These are phyloP conservation scores for Amblyopsis rosae DNA, from an alignment of 2,113 vertebrate genomes.

Conservation along the genomic window DNA sequence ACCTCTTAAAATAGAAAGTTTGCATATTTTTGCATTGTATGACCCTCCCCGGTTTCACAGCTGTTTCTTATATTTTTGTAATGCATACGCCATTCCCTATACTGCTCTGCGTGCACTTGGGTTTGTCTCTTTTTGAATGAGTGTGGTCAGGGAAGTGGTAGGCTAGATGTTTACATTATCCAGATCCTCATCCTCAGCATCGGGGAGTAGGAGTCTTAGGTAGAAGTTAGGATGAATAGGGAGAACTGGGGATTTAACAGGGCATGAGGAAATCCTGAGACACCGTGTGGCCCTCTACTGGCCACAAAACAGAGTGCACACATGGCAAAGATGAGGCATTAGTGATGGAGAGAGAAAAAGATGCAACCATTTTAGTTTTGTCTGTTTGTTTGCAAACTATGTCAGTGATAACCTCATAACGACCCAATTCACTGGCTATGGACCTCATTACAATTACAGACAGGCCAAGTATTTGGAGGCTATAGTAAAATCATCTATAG, in stretches of 20 bases:
- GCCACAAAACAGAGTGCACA: conserved; percentile 68
- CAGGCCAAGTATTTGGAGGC: conserved; percentile 26
- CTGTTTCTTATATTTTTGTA: conserved; percentile 59
- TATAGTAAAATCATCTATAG: conserved; percentile 40
- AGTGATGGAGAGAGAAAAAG: conserved; percentile 46
- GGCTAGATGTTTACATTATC: conserved; percentile 34
- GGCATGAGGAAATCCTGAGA: conserved; percentile 76
- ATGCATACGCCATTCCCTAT: conserved; percentile 12
- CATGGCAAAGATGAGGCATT: conserved; percentile 51
- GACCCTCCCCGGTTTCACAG: conserved; percentile 77
- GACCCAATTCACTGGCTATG: conserved; percentile 46
- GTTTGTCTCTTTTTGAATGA: conserved; percentile 32
- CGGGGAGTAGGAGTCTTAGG: conserved; percentile 55
- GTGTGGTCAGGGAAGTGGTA: conserved; percentile 40
- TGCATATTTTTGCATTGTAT: conserved; percentile 83
- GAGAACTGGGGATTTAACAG: not conserved
- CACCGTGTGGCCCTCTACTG: conserved; percentile 67
- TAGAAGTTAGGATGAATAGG: conserved; percentile 46
- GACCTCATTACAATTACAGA: conserved; percentile 44
- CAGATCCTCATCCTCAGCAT: conserved; percentile 39
- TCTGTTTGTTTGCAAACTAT: conserved; percentile 20
- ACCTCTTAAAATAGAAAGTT: conserved; percentile 81
- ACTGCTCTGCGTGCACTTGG: conserved; percentile 32
- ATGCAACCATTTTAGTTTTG: conserved; percentile 57
- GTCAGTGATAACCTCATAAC: conserved; percentile 52